phyloP scores from a whole-genome alignment of 1,140 invertebrate genomes.

The Ephestia elutella region DNA sequence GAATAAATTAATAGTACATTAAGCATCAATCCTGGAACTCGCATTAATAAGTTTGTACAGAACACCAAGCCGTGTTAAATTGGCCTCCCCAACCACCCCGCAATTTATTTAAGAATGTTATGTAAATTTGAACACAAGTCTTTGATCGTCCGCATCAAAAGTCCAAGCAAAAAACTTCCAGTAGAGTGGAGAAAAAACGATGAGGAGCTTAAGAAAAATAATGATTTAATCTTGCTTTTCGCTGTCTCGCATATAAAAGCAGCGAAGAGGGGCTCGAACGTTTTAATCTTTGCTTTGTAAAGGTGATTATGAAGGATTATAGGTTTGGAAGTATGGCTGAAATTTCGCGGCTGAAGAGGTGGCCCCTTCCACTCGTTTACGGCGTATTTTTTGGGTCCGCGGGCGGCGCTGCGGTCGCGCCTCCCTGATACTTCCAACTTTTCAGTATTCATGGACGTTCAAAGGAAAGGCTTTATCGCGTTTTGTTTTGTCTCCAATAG shows the following conservation, averaged over 20 bases:
- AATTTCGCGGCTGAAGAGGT: slow-evolving; percentile 65
- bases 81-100: slow-evolving; percentile 44
- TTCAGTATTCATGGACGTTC: slow-evolving; percentile 59
- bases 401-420: slow-evolving; percentile 59
- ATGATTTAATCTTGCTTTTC: slow-evolving; percentile 73
- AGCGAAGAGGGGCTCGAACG: slow-evolving; percentile 54
- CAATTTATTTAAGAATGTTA: slow-evolving; percentile 74
- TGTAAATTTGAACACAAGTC: slow-evolving; percentile 73
- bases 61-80: slow-evolving; percentile 41
- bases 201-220: slow-evolving; percentile 73
- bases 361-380: slow-evolving; percentile 58
- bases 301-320: slow-evolving; percentile 76
- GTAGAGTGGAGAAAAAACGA: slow-evolving; percentile 64
- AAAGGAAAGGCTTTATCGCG: slow-evolving; percentile 62
- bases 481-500: slow-evolving; percentile 53
- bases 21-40: slow-evolving; percentile 49
- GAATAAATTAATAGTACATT: slow-evolving; percentile 67
- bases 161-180: slow-evolving; percentile 68
- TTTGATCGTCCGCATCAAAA: slow-evolving; percentile 73
- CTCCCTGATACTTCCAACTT: slow-evolving; percentile 60
- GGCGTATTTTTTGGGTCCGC: slow-evolving; percentile 60
- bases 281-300: slow-evolving; percentile 77
- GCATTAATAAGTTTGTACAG: slow-evolving; percentile 68
- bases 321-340: slow-evolving; percentile 72
- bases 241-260: slow-evolving; percentile 71